These are phyloP conservation scores for Margarornis squamiger DNA, from an alignment of 2,797 vertebrate species.

Conservation along the genomic window DNA sequence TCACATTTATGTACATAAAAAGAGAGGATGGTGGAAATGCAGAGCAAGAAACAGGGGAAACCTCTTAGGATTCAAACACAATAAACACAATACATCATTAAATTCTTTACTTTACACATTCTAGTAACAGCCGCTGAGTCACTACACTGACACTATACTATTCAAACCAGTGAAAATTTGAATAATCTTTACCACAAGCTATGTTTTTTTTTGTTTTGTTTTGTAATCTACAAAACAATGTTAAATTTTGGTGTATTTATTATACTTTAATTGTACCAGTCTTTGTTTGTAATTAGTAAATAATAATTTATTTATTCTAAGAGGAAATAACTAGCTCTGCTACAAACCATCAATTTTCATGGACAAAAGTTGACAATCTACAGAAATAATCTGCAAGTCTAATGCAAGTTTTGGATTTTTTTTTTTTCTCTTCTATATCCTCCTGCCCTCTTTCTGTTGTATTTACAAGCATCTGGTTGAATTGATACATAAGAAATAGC, in stretches of 20 bases:
- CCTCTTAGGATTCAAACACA: background rate
- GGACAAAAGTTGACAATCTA: conserved; percentile 23
- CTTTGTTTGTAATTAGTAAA: conserved; percentile 37
- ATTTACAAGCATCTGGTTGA: conserved; percentile 59
- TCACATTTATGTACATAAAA: background rate
- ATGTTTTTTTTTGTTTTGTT: background rate
- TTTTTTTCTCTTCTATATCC: background rate
- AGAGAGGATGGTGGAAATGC: background rate
- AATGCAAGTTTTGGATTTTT: background rate
- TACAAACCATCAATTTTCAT: conserved; percentile 59
- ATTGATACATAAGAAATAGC: conserved; percentile 68
- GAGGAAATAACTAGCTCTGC: conserved; percentile 31
- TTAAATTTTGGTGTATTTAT: background rate
- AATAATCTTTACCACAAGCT: background rate
- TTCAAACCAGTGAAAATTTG: background rate
- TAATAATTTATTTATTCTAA: conserved; percentile 26
- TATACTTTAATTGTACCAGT: conserved; percentile 2
- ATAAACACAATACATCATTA: background rate
- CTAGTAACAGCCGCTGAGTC: background rate
- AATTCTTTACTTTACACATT: background rate
- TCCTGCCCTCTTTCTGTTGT: conserved; percentile 34
- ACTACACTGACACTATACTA: background rate
- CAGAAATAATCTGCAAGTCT: conserved; percentile 62
- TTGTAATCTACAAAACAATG: background rate
- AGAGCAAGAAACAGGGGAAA: background rate